Evolutionary conservation across 2,113 vertebrate species (phyloP).

Genomic region (Ranitomeya imitator): DNA sequence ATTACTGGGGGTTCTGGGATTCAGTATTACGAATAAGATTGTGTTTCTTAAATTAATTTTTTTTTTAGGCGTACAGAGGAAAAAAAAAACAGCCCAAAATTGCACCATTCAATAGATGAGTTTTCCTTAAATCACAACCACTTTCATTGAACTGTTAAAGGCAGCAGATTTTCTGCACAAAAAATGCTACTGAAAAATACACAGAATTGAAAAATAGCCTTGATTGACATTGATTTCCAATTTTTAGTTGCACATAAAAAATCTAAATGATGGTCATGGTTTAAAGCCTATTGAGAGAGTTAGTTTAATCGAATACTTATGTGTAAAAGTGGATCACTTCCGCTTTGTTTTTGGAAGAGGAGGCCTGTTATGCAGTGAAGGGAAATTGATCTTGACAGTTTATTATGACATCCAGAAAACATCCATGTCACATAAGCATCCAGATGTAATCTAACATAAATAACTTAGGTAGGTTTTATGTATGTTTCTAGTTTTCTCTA

Average conservation of each 20-base stretch:
- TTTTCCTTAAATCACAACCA: too few species aligned
- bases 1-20: too few species aligned
- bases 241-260: background rate
- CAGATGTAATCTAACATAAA: background rate
- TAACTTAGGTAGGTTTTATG: background rate
- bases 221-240: background rate
- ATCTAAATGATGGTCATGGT: constrained; percentile 1
- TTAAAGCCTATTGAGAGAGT: background rate
- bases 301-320: constrained; percentile 4
- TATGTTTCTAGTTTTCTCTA: background rate
- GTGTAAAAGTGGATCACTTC: constrained; percentile 8
- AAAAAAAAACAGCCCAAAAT: too few species aligned
- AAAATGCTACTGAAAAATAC: too few species aligned
- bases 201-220: too few species aligned
- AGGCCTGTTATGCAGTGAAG: background rate
- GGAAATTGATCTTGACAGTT: constrained; percentile 17
- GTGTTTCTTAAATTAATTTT: too few species aligned
- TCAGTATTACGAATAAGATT: too few species aligned
- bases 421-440: background rate
- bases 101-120: too few species aligned
- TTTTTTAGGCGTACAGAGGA: too few species aligned
- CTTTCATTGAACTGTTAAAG: too few species aligned
- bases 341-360: background rate
- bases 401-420: constrained; percentile 22
- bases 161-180: too few species aligned